Evolutionary conservation across 2,797 vertebrate species (phyloP).

Genomic region (Coilia nasus): DNA sequence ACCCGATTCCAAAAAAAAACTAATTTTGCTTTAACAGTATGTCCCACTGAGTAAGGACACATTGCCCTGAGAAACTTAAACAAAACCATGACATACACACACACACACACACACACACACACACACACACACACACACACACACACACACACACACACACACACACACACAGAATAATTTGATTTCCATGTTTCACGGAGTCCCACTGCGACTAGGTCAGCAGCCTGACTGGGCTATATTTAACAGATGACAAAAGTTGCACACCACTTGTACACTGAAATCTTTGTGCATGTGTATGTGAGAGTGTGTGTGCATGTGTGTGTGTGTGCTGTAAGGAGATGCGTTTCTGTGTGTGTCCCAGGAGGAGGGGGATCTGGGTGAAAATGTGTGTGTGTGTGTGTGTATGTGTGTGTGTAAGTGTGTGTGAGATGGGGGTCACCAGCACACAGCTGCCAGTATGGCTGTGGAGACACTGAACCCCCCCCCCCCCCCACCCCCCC

Average conservation of each 20-base stretch:
- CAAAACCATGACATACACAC: neutral
- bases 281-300: slow-evolving; percentile 70
- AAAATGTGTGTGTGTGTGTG: neutral
- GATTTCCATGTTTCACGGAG: slow-evolving; percentile 74
- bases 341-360: neutral
- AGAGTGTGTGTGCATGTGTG: neutral
- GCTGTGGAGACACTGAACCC: neutral
- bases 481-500: neutral
- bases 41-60: neutral
- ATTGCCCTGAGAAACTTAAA: slow-evolving; percentile 10
- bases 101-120: neutral
- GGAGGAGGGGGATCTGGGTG: neutral
- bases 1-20: neutral
- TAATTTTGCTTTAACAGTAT: neutral
- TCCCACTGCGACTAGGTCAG: slow-evolving; percentile 63
- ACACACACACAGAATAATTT: slow-evolving; percentile 63
- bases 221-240: slow-evolving; percentile 71
- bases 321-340: slow-evolving; percentile 42
- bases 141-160: slow-evolving; percentile 35
- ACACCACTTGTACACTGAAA: slow-evolving; percentile 82
- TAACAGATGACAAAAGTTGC: slow-evolving; percentile 83
- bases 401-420: neutral
- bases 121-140: slow-evolving; percentile 22
- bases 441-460: slow-evolving; percentile 76
- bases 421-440: slow-evolving; percentile 56